Conservation (phyloP, 2,888 invertebrate species). For the Hyposoter didymator region DNA sequence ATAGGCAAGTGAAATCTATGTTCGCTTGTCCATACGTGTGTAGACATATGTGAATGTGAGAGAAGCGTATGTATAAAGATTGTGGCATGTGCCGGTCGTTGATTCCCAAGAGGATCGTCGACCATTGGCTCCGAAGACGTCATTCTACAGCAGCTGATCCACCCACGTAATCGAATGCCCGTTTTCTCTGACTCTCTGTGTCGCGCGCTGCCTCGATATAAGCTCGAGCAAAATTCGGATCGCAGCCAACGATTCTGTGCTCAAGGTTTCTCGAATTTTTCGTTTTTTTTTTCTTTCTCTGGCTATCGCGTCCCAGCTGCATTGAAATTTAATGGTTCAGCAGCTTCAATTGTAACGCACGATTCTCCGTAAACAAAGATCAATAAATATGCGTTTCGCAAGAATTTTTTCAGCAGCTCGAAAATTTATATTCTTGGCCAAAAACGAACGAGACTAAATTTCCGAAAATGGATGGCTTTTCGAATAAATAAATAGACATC, state of each 20-base stretch:
- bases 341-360: not conserved
- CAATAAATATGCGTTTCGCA: not conserved
- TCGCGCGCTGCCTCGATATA: conserved; percentile 14
- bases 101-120: conserved; percentile 43
- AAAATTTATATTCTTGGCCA: not conserved
- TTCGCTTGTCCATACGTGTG: not conserved
- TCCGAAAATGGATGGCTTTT: not conserved
- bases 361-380: not conserved
- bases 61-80: not conserved
- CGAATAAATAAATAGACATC: too few species aligned
- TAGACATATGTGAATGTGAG: not conserved
- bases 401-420: not conserved
- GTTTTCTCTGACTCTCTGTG: conserved; percentile 28
- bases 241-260: conserved; percentile 22
- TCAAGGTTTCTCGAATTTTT: conserved; percentile 9
- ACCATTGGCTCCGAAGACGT: conserved; percentile 61
- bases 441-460: not conserved
- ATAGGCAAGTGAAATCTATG: not conserved
- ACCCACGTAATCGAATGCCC: conserved; percentile 66
- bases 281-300: not conserved
- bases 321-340: conserved; percentile 57
- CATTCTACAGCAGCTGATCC: conserved; percentile 69
- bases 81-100: conserved; percentile 36
- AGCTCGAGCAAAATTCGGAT: conserved; percentile 1
- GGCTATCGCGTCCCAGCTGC: conserved; percentile 51